Evolutionary conservation across 1,140 invertebrate genomes (phyloP).

Genomic region (Lepidurus apus): DNA sequence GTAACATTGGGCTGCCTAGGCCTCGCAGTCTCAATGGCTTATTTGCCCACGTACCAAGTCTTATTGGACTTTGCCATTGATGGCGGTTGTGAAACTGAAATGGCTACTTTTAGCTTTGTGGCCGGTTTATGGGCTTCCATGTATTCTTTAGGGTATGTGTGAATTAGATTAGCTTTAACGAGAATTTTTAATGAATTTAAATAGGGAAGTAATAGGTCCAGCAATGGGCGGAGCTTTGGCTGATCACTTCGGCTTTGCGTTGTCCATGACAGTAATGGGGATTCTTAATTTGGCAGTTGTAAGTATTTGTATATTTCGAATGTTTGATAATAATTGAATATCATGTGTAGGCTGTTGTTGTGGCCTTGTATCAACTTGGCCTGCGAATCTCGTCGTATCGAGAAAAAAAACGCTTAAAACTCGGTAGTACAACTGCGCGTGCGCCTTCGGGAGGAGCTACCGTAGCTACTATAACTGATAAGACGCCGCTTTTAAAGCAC

Average conservation of each 20-base stretch:
- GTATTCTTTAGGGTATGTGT: conserved; percentile 59
- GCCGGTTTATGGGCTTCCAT: conserved; percentile 67
- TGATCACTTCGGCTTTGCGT: conserved; percentile 60
- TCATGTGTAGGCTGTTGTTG: neutral
- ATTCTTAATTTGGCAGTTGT: conserved; percentile 53
- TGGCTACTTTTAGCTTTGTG: conserved; percentile 63
- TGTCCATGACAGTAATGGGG: conserved; percentile 61
- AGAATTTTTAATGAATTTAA: conserved; percentile 36
- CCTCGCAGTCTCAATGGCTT: conserved; percentile 59
- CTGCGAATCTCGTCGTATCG: neutral
- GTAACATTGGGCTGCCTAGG: conserved; percentile 59
- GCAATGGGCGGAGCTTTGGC: conserved; percentile 59
- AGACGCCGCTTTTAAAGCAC: neutral
- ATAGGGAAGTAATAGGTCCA: conserved; percentile 63
- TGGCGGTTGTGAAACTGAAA: conserved; percentile 57
- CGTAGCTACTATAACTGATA: neutral
- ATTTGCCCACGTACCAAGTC: conserved; percentile 69
- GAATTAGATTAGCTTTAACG: neutral
- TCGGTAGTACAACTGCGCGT: neutral
- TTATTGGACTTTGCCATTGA: conserved; percentile 65
- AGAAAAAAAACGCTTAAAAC: neutral
- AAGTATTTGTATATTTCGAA: neutral
- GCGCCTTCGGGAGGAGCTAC: neutral
- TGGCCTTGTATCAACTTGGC: neutral
- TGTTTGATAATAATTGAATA: neutral